Base-by-base conservation (phyloP, 2,113 vertebrate genomes). In the Opisthocomus hoazin region DNA sequence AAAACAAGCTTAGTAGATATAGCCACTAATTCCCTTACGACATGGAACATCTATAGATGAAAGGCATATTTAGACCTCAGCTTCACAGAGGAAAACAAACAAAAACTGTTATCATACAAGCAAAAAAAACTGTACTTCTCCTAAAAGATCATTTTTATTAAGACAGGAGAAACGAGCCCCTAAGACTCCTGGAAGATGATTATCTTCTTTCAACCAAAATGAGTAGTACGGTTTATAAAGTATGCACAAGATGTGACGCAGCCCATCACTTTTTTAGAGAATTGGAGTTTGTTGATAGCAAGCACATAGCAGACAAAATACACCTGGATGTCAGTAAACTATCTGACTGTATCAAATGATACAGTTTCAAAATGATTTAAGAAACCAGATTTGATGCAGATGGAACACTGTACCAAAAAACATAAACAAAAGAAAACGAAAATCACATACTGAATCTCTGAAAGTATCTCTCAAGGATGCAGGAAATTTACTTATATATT, bases 351-450 rank as follows among this genome's bases (percentile, higher is more conserved):
- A 94, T 90, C 88, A 64, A 71, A 87, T 92, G 65, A 82, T n/a
- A 70, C 27, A 10, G 17, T 54, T 84, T 48, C 69, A 93, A 89
- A 97, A 94, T 85, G 84, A 93, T 70, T 87, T 75, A 87, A 56
- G 53, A 93, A 94, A 90, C 29, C 43, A 81, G 58, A 69, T 92
- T 29, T 79, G 75, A 70, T 61, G 57, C 7, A 18, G 71, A 70
- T 23, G 36, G 54, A 97, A 87, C 45, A 64, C 11, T 30, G 10
- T 20, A n/a, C 23, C 24, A 39, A 83, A 70, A 74, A 65, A 58
- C 10, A 61, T 5, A 69, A 91, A 94, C 36, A 70, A 57, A 86
- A 80, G 60, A 73, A 76, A 91, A 91, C 74, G 2, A 74, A 94
- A 93, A 75, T 64, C 69, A 89, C 20, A 76, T 4, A 87, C 81